Conservation (phyloP, 1,140 invertebrate species). For the Drosophila leontia region DNA sequence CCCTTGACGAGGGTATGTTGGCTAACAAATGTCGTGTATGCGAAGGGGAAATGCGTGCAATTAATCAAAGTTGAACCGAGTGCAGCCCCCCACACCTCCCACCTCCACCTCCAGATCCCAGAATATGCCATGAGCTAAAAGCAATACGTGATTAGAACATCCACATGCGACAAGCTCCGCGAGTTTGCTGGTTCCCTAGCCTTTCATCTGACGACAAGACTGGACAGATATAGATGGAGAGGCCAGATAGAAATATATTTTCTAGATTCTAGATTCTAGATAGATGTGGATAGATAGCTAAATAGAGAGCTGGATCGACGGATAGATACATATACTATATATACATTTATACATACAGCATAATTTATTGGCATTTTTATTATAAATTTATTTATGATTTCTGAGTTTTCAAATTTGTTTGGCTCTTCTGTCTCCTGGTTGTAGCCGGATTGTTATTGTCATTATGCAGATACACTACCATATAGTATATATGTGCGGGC, state of each 20-base stretch:
- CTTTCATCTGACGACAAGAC: conserved; percentile 49
- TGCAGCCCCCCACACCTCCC: conserved; percentile 28
- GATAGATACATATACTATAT: conserved; percentile 18
- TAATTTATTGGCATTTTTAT: conserved; percentile 76
- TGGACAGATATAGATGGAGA: conserved; percentile 24
- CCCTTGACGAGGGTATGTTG: conserved; percentile 15
- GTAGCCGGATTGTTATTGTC: conserved; percentile 38
- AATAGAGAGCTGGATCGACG: conserved; percentile 38
- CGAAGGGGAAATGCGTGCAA: conserved; percentile 50
- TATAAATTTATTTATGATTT: conserved; percentile 78
- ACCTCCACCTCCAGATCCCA: background rate
- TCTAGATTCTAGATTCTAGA: conserved; percentile 18
- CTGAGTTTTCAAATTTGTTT: conserved; percentile 70
- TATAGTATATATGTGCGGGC: background rate
- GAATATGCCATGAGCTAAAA: conserved; percentile 35
- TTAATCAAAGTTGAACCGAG: conserved; percentile 45
- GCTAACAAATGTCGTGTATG: conserved; percentile 33
- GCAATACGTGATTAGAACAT: conserved; percentile 59
- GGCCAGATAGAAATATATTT: conserved; percentile 7
- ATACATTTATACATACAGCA: conserved; percentile 40
- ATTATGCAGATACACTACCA: conserved; percentile 40
- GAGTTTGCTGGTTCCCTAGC: conserved; percentile 12
- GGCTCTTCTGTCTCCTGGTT: conserved; percentile 15
- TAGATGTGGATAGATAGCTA: conserved; percentile 29
- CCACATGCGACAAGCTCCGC: conserved; percentile 52